A percentile compares a stretch with the other conserved stretches of the same genome.
Conservation (phyloP, 92 coral and sea anemone species). For the Metridium senile region DNA sequence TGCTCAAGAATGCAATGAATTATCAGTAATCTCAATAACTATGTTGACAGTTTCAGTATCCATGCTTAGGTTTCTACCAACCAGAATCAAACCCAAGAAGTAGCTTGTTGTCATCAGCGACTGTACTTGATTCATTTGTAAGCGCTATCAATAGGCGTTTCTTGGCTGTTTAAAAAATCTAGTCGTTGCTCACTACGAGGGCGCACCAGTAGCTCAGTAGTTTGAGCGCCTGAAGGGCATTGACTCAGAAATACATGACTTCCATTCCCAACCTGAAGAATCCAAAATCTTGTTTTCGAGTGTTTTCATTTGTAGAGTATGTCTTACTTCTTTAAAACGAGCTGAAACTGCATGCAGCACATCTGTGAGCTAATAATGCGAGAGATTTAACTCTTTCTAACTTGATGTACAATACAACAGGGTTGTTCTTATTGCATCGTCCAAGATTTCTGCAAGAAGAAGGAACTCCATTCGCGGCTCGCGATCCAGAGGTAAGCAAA, state of each 20-base stretch:
- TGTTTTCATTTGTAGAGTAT: too few relatives aligned
- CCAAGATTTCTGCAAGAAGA: not conserved
- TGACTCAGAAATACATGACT: too few relatives aligned
- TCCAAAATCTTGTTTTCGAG: too few relatives aligned
- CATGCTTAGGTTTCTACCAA: constrained; percentile 4
- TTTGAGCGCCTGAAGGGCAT: too few relatives aligned
- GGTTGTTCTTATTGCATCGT: not conserved
- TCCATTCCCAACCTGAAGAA: too few relatives aligned
- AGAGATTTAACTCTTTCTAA: not conserved
- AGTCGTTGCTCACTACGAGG: too few relatives aligned
- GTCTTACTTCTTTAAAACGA: too few relatives aligned
- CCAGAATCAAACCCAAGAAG: not conserved
- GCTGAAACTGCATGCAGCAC: too few relatives aligned
- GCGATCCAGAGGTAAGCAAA: not conserved
- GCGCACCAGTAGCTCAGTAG: too few relatives aligned
- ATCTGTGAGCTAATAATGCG: too few relatives aligned
- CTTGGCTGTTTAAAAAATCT: too few relatives aligned
- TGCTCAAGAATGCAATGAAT: not conserved
- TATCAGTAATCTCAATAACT: constrained; percentile 13
- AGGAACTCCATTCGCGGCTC: not conserved
- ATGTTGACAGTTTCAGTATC: not conserved
- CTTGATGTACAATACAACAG: not conserved
- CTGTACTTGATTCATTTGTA: not conserved
- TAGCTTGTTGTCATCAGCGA: not conserved
- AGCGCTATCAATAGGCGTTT: too few relatives aligned